Percentiles rank a stretch among this genome's conserved stretches.
These are phyloP conservation scores for Theretra japonica DNA, from an alignment of 2,888 invertebrate species.

Conservation along the genomic window DNA sequence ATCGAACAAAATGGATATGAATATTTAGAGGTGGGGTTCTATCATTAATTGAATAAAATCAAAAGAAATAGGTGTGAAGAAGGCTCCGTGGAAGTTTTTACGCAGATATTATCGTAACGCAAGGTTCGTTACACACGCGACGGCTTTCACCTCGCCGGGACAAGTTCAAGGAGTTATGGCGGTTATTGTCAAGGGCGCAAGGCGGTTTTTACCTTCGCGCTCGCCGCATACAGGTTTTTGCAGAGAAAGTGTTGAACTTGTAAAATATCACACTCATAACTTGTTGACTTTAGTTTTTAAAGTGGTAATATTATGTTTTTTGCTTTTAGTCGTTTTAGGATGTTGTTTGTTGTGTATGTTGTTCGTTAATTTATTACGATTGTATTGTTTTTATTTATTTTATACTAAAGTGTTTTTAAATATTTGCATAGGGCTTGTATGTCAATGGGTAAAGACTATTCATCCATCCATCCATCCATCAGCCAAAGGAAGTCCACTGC, in stretches of 20 bases:
- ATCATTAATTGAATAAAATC: no score
- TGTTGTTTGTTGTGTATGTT: no score
- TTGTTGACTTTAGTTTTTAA: background rate
- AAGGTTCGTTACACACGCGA: constrained; percentile 29
- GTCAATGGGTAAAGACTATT: no score
- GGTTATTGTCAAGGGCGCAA: constrained; percentile 41
- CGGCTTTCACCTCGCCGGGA: constrained; percentile 52
- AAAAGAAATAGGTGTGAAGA: background rate
- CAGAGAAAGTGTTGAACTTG: constrained; percentile 25
- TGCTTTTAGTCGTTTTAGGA: background rate
- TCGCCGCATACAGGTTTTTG: constrained; percentile 29
- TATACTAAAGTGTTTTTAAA: no score
- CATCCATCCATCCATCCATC: no score
- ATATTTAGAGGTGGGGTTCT: no score
- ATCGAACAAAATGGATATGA: no score
- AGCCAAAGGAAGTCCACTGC: no score
- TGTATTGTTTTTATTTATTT: no score
- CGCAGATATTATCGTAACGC: constrained; percentile 7
- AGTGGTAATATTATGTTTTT: background rate
- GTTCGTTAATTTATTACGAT: no score
- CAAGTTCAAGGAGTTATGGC: constrained; percentile 56
- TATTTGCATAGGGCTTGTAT: no score
- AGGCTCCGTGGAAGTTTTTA: background rate
- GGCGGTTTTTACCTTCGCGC: constrained; percentile 45
- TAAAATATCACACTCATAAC: background rate